These are phyloP conservation scores for Hoplias malabaricus DNA, from an alignment of 2,113 vertebrate genomes.

Conservation along the genomic window DNA sequence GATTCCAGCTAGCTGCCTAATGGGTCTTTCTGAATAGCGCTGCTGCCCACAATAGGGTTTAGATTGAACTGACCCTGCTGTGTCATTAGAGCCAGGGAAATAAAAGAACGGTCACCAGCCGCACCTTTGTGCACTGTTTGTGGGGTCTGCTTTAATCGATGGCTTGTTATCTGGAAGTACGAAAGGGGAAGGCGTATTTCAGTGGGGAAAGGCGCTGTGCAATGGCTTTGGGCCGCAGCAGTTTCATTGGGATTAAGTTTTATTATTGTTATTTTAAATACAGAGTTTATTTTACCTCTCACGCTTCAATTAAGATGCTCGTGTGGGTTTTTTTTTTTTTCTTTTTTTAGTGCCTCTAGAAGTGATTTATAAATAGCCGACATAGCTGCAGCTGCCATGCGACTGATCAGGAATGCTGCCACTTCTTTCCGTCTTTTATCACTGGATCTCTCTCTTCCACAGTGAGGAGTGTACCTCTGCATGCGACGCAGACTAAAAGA, in stretches of 20 bases:
- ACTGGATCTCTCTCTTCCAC: slow-evolving; percentile 30
- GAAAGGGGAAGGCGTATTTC: neutral
- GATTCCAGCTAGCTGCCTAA: slow-evolving; percentile 9
- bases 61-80: slow-evolving; percentile 41
- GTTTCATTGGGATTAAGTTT: neutral
- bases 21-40: slow-evolving; percentile 17
- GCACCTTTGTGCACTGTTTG: neutral
- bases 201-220: neutral
- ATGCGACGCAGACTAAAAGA: slow-evolving; percentile 46
- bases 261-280: neutral
- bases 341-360: slow-evolving; percentile 34
- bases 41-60: slow-evolving; percentile 23
- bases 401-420: slow-evolving; percentile 25
- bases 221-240: neutral
- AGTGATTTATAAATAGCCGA: slow-evolving; percentile 44
- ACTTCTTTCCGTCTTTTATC: slow-evolving; percentile 44
- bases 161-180: slow-evolving; percentile 9
- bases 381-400: neutral
- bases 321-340: no score
- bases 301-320: slow-evolving; percentile 32
- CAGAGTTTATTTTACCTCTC: slow-evolving; percentile 30
- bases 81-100: neutral
- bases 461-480: slow-evolving; percentile 28
- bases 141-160: neutral
- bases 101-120: neutral